Conservation (phyloP, 1,140 invertebrate genomes). For the Mizuhopecten yessoensis region DNA sequence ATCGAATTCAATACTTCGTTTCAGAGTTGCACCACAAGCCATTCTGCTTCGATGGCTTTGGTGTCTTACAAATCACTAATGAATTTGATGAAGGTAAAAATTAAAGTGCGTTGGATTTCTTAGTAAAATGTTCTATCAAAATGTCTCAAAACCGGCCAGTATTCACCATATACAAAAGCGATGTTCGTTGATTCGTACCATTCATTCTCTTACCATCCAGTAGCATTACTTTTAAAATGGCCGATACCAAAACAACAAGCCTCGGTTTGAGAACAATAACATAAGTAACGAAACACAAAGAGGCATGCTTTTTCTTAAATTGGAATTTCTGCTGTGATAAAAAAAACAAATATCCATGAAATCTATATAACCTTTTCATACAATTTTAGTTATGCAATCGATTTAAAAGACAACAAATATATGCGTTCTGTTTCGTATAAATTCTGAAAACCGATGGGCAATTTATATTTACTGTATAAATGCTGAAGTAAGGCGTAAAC, state of each 20-base stretch:
- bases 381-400: too few relatives aligned
- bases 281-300: not conserved
- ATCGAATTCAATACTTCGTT: constrained; percentile 96
- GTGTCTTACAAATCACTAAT: not conserved
- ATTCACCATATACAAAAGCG: constrained; percentile 23
- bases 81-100: not conserved
- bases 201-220: constrained; percentile 25
- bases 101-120: not conserved
- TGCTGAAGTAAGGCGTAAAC: constrained; percentile 11
- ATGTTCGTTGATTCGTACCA: constrained; percentile 55
- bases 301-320: not conserved
- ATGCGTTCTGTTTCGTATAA: not conserved
- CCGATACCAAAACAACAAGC: constrained; percentile 63
- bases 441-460: not conserved
- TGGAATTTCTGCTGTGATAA: not conserved
- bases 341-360: not conserved
- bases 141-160: not conserved
- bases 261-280: constrained; percentile 59
- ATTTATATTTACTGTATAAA: not conserved
- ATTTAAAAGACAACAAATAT: too few relatives aligned
- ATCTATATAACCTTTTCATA: too few relatives aligned
- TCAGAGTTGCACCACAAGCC: constrained; percentile 94
- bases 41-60: constrained; percentile 84
- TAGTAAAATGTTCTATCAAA: not conserved
- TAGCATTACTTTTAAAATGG: constrained; percentile 51